Evolutionary conservation across 2,797 vertebrate genomes (phyloP), one percentile per base, ranked within the genome.

Genomic region (Enoplosus armatus): DNA sequence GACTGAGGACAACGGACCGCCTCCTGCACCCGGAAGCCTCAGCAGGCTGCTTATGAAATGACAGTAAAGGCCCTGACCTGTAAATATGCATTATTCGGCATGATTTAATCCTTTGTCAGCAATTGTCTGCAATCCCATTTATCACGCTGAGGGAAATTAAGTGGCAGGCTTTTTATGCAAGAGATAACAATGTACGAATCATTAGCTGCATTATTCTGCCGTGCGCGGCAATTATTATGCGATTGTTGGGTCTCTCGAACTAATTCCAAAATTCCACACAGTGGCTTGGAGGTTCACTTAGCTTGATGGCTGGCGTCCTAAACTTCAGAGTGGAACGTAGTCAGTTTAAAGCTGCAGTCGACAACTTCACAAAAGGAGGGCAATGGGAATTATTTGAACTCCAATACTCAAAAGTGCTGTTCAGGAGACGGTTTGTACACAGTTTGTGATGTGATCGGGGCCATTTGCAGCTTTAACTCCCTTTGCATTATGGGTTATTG

Each of bases 21-120:
- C 29, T 48, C 76, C 74, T 65, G 39, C 55, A 68, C 65, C 9
- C 61, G 54, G 54, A 59, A 67, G 67, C 59, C 15, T 62, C 54
- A 26, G 45, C 26, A 26, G 6, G 18, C 64, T 18, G 31, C 47
- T 47, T 56, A 48, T 70, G 56, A 75, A 84, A 80, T 72, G 63
- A 72, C 77, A 58, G 64, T 67, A 79, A 84, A 82, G 54, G 63
- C 16, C 59, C 75, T 54, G 50, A 72, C 68, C 79, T 87, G 62
- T 62, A 58, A 63, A 79, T 35, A 67, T n/a, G 54, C 35, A 63
- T 68, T 2, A 8, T 69, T 69, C 37, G 20, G 48, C 0, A 8
- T 68, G 9, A 77, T 39, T 79, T 68, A 22, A 74, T 82, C 85
- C 41, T 82, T 72, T 77, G 55, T 35, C 72, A 33, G 47, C 58